These are phyloP conservation scores for Bolinopsis microptera DNA, from an alignment of 37 sponge, comb jelly and placozoan species.

Conservation along the genomic window DNA sequence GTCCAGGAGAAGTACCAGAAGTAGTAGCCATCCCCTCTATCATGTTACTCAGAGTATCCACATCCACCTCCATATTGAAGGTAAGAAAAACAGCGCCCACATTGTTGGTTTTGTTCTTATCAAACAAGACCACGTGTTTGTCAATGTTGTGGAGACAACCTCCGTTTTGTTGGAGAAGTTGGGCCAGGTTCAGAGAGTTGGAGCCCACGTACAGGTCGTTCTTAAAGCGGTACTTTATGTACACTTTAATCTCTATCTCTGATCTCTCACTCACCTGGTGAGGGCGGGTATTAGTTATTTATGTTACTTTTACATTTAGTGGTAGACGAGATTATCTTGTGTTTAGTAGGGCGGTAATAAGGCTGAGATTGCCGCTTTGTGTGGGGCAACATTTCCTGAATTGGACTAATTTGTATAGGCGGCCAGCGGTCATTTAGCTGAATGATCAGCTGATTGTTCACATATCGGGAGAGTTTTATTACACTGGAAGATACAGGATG, in stretches of 20 bases:
- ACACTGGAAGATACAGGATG: too few species aligned
- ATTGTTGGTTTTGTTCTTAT: neutral
- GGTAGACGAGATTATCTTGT: too few species aligned
- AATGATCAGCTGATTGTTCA: too few species aligned
- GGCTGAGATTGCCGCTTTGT: too few species aligned
- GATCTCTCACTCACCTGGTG: neutral
- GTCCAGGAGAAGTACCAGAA: too few species aligned
- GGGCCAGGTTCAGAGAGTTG: neutral
- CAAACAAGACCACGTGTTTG: constrained; percentile 4
- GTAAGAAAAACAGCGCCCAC: constrained; percentile 22
- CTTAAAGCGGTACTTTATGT: constrained; percentile 58
- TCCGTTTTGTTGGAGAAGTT: neutral
- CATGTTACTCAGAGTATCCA: neutral
- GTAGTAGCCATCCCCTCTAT: neutral
- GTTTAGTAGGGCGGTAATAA: too few species aligned
- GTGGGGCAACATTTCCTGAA: too few species aligned
- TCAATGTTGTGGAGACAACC: constrained; percentile 1
- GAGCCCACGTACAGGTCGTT: constrained; percentile 1
- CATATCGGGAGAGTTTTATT: too few species aligned
- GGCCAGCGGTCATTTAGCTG: too few species aligned
- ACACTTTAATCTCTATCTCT: constrained; percentile 47
- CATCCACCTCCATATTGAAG: neutral
- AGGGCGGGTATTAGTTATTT: too few species aligned
- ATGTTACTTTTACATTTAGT: too few species aligned
- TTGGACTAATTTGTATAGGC: too few species aligned